Percentiles rank a stretch among this genome's conserved stretches.
These are phyloP conservation scores for Karalla daura DNA, from an alignment of 2,797 vertebrate genomes.

Conservation along the genomic window DNA sequence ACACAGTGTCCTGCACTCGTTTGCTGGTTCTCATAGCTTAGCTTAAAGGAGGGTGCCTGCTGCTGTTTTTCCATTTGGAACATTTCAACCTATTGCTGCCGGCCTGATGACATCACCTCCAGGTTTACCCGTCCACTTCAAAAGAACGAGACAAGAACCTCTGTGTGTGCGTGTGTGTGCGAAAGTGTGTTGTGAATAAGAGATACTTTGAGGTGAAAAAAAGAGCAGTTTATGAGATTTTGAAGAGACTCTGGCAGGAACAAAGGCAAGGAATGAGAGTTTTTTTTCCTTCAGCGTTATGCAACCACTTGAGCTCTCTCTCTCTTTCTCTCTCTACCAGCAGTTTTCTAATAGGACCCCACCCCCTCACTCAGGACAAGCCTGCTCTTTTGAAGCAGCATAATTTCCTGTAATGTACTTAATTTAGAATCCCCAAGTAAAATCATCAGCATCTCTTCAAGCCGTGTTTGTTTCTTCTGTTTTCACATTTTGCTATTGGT, in stretches of 20 bases:
- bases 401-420: constrained; percentile 84
- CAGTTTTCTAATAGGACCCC: constrained; percentile 80
- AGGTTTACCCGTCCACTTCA: constrained; percentile 70
- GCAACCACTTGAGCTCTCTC: constrained; percentile 80
- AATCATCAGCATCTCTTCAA: constrained; percentile 74
- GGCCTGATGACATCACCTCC: constrained; percentile 74
- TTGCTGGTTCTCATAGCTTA: constrained; percentile 64
- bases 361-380: constrained; percentile 80
- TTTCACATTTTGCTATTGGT: constrained; percentile 61
- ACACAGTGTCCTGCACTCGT: constrained; percentile 70
- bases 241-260: constrained; percentile 79
- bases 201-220: constrained; percentile 72
- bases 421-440: constrained; percentile 79
- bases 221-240: constrained; percentile 79
- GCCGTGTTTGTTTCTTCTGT: constrained; percentile 67
- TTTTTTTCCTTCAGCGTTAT: constrained; percentile 76
- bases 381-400: constrained; percentile 81
- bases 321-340: constrained; percentile 62
- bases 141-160: constrained; percentile 67
- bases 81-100: constrained; percentile 69
- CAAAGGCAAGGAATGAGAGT: constrained; percentile 79
- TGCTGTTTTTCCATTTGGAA: constrained; percentile 77
- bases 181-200: constrained; percentile 63
- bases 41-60: constrained; percentile 64
- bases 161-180: constrained; percentile 49